phyloP scores from a whole-genome alignment of 1,140 invertebrate species.

The Cephus cinctus region DNA sequence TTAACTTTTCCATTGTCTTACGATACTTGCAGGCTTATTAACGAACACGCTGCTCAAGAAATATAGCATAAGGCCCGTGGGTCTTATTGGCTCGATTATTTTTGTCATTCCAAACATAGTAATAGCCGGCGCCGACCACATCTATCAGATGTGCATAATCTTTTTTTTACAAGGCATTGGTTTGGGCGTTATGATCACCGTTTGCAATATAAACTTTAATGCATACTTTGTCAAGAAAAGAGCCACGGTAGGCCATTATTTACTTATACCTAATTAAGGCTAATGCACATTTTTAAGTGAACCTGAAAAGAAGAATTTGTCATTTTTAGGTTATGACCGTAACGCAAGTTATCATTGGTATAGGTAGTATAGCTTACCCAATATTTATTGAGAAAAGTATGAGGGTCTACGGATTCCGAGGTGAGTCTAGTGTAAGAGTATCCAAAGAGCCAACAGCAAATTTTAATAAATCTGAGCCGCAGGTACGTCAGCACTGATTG shows the following conservation, averaged over 20 bases:
- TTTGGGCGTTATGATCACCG: slow-evolving; percentile 44
- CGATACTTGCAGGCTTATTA: slow-evolving; percentile 40
- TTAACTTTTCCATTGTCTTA: too few relatives aligned
- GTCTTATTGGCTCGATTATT: slow-evolving; percentile 38
- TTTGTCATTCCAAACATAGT: slow-evolving; percentile 40
- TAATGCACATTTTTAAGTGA: not conserved
- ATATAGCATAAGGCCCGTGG: slow-evolving; percentile 40
- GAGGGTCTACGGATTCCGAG: slow-evolving; percentile 45
- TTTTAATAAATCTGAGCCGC: slow-evolving; percentile 13
- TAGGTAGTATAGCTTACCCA: slow-evolving; percentile 48
- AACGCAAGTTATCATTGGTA: slow-evolving; percentile 44
- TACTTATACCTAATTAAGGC: not conserved
- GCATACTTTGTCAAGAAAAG: slow-evolving; percentile 51
- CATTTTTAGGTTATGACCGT: slow-evolving; percentile 43
- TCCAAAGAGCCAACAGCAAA: not conserved
- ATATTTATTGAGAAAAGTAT: slow-evolving; percentile 43
- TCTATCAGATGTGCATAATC: slow-evolving; percentile 40
- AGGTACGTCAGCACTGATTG: slow-evolving; percentile 47
- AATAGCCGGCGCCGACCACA: slow-evolving; percentile 35
- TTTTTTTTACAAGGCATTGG: slow-evolving; percentile 48
- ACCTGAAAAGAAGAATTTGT: not conserved
- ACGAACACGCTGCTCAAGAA: slow-evolving; percentile 44
- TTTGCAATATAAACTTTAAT: slow-evolving; percentile 52
- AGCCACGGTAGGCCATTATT: slow-evolving; percentile 33
- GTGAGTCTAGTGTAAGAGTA: too few relatives aligned